These are phyloP conservation scores for Pararge aegeria DNA, from an alignment of 1,140 invertebrate species.

Conservation along the genomic window DNA sequence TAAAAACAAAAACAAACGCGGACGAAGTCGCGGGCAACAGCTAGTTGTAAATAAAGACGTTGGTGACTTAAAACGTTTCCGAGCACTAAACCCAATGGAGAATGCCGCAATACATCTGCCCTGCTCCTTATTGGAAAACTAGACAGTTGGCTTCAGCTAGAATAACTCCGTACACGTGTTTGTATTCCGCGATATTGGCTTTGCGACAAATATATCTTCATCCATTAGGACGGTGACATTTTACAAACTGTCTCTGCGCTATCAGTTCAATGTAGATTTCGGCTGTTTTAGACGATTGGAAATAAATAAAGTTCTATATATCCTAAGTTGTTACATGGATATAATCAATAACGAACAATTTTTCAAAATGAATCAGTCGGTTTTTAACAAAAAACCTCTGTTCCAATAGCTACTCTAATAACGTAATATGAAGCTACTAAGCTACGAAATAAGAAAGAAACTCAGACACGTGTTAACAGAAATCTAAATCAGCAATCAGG, in stretches of 20 bases:
- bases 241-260: neutral
- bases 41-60: constrained; percentile 7
- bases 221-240: constrained; percentile 24
- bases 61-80: constrained; percentile 42
- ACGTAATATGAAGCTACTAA: too few species aligned
- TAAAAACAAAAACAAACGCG: neutral
- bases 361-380: too few species aligned
- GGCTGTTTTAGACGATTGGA: too few species aligned
- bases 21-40: too few species aligned
- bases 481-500: too few species aligned
- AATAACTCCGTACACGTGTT: constrained; percentile 59
- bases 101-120: constrained; percentile 62
- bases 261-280: neutral
- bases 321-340: too few species aligned
- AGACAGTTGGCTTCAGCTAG: constrained; percentile 63
- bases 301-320: too few species aligned
- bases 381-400: too few species aligned
- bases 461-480: too few species aligned
- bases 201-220: constrained; percentile 56
- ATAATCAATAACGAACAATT: too few species aligned
- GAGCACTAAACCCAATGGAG: constrained; percentile 70
- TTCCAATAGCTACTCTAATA: too few species aligned
- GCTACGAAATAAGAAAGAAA: too few species aligned
- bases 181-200: constrained; percentile 56
- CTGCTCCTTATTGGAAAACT: constrained; percentile 68